Base-by-base conservation (phyloP, 2,113 vertebrate species). In the Dendrocopos noguchii region DNA sequence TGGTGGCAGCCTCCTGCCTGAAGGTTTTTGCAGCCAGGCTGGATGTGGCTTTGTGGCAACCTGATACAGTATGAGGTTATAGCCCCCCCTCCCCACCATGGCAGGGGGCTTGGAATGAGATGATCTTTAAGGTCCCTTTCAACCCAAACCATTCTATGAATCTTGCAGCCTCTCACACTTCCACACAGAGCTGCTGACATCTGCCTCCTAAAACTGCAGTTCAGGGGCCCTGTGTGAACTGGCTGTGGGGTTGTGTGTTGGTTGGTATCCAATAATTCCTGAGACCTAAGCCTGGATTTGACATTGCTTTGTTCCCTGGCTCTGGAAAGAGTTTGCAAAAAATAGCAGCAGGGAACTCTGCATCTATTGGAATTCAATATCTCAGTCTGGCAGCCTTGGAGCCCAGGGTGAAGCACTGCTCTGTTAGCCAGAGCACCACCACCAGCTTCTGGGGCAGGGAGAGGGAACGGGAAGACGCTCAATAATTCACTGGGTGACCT, bases 341-440 rank as follows among this genome's bases (percentile, higher is more conserved):
- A 93, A 92, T 82, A 96, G 91, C 60, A 79, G 22, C 55, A 71
- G 4, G 36, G 79, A 91, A 79, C 66, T 81, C 60, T 89, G 15
- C 31, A 56, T 56, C 75, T 80, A 92, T 94, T 0, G 36, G 84
- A 92, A 89, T 94, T 89, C 94, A 93, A 80, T 93, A 95, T 84
- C 94, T 91, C 56, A 92, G 89, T 91, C 89, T 92, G 91, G 56
- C 36, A 82, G 47, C 73, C 65, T 83, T 63, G 56, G 46, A 74
- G 44, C 13, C 0, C 2, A 46, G 66, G 59, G 61, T 12, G 18
- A 77, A 68, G 20, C 5, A 7, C 21, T 87, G 67, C 59, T 82
- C 67, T 96, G 84, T 76, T 74, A 93, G 46, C 36, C 47, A 56
- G 52, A 33, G 63, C 27, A 44, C 31, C 0, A 0, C 46, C 1